phyloP scores from a whole-genome alignment of 2,888 invertebrate genomes.

The Ditylenchus weischeri region DNA sequence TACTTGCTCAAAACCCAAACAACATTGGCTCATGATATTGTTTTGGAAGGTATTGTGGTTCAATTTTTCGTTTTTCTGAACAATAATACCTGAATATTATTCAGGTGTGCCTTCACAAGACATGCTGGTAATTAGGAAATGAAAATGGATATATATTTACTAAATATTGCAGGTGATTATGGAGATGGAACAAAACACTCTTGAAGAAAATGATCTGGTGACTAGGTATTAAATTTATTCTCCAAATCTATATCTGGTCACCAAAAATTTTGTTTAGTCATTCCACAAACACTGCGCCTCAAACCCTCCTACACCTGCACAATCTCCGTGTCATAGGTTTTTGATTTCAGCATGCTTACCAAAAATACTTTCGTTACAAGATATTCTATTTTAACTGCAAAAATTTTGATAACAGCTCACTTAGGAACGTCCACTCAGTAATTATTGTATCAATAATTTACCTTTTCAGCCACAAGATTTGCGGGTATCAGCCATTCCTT shows the following conservation, averaged over 20 bases:
- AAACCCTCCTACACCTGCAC: conserved; percentile 35
- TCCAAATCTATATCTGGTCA: no score
- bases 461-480: conserved; percentile 23
- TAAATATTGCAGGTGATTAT: conserved; percentile 14
- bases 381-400: no score
- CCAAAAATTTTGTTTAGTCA: no score
- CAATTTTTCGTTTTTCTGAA: no score
- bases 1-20: conserved; percentile 50
- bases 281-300: conserved; percentile 13
- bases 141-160: neutral
- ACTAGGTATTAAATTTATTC: conserved; percentile 25
- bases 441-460: neutral
- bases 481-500: conserved; percentile 23
- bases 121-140: conserved; percentile 44
- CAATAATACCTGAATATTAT: no score
- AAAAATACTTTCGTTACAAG: neutral
- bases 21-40: conserved; percentile 42
- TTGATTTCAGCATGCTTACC: neutral
- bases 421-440: neutral
- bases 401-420: no score
- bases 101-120: conserved; percentile 48
- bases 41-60: conserved; percentile 44
- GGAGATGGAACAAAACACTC: conserved; percentile 44
- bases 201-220: conserved; percentile 41
- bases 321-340: conserved; percentile 40